Percentiles rank a stretch among this genome's conserved stretches.
phyloP scores from a whole-genome alignment of 2,113 vertebrate genomes.

The Anas platyrhynchos region DNA sequence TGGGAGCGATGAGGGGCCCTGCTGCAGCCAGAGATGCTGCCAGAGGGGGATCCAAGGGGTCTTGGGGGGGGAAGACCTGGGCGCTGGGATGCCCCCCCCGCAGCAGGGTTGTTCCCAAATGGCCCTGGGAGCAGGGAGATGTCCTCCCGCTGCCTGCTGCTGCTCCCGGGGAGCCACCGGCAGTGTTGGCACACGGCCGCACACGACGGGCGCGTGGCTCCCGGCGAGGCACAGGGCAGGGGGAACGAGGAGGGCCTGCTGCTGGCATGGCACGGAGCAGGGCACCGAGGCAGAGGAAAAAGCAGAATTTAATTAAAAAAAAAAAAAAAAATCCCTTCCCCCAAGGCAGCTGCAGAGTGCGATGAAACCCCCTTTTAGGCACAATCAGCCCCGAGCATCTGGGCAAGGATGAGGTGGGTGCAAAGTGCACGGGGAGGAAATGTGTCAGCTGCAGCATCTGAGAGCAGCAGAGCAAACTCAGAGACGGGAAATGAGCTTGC shows the following conservation, averaged over 20 bases:
- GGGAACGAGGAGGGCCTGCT: background rate
- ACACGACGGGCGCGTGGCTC: background rate
- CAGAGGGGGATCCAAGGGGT: accelerated
- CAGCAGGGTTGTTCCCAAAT: accelerated
- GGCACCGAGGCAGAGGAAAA: background rate
- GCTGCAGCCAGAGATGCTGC: accelerated
- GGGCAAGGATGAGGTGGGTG: constrained; percentile 37
- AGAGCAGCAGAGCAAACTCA: constrained; percentile 43
- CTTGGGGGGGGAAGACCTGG: background rate
- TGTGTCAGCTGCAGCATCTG: constrained; percentile 71
- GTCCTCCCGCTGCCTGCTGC: background rate
- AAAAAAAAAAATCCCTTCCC: background rate
- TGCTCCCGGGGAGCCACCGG: background rate
- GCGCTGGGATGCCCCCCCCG: background rate
- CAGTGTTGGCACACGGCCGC: background rate
- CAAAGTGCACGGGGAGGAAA: constrained; percentile 47
- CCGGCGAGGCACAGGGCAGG: background rate
- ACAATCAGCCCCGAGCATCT: constrained; percentile 20
- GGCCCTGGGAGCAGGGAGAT: background rate
- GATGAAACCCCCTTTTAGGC: constrained; percentile 36
- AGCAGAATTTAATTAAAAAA: background rate
- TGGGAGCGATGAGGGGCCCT: background rate
- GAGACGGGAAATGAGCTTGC: constrained; percentile 57
- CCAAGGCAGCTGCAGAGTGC: constrained; percentile 6
- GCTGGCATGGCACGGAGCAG: background rate